phyloP scores from a whole-genome alignment of 1,140 invertebrate genomes.

The Aphis craccivora region DNA sequence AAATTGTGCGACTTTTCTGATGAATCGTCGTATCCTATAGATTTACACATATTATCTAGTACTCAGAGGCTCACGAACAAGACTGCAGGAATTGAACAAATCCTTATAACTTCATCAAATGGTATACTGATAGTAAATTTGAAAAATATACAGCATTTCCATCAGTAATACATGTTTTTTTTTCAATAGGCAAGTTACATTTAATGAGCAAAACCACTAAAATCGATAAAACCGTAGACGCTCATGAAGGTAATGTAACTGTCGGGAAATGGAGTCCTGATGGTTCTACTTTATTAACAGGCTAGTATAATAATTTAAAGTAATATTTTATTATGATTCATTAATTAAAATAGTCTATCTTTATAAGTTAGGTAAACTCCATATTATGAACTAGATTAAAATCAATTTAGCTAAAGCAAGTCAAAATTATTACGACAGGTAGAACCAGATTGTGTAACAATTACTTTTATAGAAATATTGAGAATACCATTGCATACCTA shows the following conservation, averaged over 20 bases:
- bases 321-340: background rate
- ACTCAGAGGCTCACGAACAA: constrained; percentile 67
- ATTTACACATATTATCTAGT: constrained; percentile 84
- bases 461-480: too few relatives aligned
- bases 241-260: constrained; percentile 90
- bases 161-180: constrained; percentile 49
- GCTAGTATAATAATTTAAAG: constrained; percentile 64
- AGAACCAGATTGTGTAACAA: too few relatives aligned
- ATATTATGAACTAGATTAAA: too few relatives aligned
- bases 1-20: constrained; percentile 79
- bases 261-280: constrained; percentile 90
- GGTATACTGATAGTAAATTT: constrained; percentile 68
- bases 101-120: constrained; percentile 89
- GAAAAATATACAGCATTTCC: background rate
- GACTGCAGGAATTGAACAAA: constrained; percentile 81
- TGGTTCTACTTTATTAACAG: constrained; percentile 88
- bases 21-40: constrained; percentile 86
- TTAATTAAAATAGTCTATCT: background rate
- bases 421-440: too few relatives aligned
- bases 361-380: background rate
- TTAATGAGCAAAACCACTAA: constrained; percentile 87
- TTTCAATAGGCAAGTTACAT: constrained; percentile 79
- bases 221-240: constrained; percentile 91
- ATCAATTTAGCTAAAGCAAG: too few relatives aligned
- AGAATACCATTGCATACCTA: too few relatives aligned